Conservation (phyloP, 2,113 vertebrate species). For the Bothrops jararaca region DNA sequence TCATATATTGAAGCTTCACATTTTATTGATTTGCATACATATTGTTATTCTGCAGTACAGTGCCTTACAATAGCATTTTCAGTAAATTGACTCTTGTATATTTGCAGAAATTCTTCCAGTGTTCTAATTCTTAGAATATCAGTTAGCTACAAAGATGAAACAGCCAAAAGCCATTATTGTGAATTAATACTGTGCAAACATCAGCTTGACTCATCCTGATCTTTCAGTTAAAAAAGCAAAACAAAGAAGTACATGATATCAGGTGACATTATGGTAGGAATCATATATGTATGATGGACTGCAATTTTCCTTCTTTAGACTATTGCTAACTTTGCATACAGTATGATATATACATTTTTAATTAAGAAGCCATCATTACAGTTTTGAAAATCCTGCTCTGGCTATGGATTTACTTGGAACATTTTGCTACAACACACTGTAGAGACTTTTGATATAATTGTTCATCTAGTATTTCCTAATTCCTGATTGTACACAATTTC, state of each 20-base stretch:
- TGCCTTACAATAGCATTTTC: conserved; percentile 36
- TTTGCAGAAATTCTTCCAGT: neutral
- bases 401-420: conserved; percentile 8
- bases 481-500: neutral
- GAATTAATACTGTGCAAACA: conserved; percentile 30
- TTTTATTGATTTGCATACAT: conserved; percentile 55
- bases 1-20: conserved; percentile 37
- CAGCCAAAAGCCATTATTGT: conserved; percentile 44
- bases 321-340: conserved; percentile 23
- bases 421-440: conserved; percentile 22
- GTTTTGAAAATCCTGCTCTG: neutral
- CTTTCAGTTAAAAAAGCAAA: neutral
- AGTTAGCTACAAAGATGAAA: conserved; percentile 50
- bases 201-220: conserved; percentile 24
- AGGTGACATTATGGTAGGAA: neutral
- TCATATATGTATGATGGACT: neutral
- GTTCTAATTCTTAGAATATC: conserved; percentile 46
- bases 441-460: neutral
- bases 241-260: conserved; percentile 5
- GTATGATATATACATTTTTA: neutral
- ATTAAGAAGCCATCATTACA: neutral
- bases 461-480: neutral
- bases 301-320: neutral
- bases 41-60: conserved; percentile 19
- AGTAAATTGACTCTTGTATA: conserved; percentile 46